A percentile compares a stretch with the other conserved stretches of the same genome.
phyloP scores from a whole-genome alignment of 2,888 invertebrate genomes.

The Leucophora obtusa region DNA sequence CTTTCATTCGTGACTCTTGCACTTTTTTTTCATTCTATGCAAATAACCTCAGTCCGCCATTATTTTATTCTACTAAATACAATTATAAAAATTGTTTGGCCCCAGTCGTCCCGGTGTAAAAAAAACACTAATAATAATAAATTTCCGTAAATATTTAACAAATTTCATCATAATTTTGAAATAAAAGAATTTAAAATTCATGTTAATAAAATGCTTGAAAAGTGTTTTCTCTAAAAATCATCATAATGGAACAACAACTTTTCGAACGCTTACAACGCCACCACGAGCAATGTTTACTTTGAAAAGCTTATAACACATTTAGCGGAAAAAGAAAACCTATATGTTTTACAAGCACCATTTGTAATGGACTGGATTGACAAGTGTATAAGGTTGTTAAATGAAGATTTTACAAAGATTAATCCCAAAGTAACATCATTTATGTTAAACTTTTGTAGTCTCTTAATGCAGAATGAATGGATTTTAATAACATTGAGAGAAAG shows the following conservation, averaged over 20 bases:
- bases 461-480: slow-evolving; percentile 81
- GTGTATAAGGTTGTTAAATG: slow-evolving; percentile 77
- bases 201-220: no score
- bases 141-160: neutral
- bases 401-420: slow-evolving; percentile 75
- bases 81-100: no score
- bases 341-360: slow-evolving; percentile 75
- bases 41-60: no score
- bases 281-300: slow-evolving; percentile 81
- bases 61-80: no score
- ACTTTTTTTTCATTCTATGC: no score
- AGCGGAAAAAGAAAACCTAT: slow-evolving; percentile 78
- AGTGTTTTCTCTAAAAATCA: neutral
- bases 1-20: no score
- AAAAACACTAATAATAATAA: no score
- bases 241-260: slow-evolving; percentile 64
- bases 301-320: slow-evolving; percentile 83
- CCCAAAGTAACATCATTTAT: slow-evolving; percentile 82
- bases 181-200: slow-evolving; percentile 16
- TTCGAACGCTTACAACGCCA: slow-evolving; percentile 69
- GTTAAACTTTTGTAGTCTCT: slow-evolving; percentile 82
- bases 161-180: neutral
- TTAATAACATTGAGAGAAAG: slow-evolving; percentile 81
- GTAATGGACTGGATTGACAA: slow-evolving; percentile 79
- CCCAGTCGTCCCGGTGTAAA: neutral